A percentile compares a stretch with the other conserved stretches of the same genome.
phyloP scores from a whole-genome alignment of 2,888 invertebrate species.

The Sinohyriopsis cumingii region DNA sequence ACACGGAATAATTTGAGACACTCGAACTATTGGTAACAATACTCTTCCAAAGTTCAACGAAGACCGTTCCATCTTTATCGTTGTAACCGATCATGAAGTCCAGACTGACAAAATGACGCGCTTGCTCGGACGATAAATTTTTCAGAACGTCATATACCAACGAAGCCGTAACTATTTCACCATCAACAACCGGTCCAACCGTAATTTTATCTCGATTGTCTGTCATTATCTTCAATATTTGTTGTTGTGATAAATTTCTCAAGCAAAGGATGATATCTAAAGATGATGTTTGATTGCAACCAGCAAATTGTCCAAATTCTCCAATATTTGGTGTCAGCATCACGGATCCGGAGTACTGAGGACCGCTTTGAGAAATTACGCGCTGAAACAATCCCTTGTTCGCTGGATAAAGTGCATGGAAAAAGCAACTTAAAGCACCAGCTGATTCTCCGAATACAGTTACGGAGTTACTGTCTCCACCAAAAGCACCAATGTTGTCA shows the following conservation, averaged over 20 bases:
- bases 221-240: neutral
- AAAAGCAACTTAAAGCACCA: slow-evolving; percentile 13
- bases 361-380: slow-evolving; percentile 21
- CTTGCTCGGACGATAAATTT: slow-evolving; percentile 2
- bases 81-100: slow-evolving; percentile 19
- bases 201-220: neutral
- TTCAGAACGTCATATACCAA: slow-evolving; percentile 3
- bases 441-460: slow-evolving; percentile 55
- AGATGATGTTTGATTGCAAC: neutral
- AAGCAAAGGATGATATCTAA: neutral
- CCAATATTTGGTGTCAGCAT: neutral
- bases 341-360: neutral
- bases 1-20: neutral
- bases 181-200: slow-evolving; percentile 15
- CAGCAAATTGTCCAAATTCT: too few species aligned
- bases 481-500: slow-evolving; percentile 52
- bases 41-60: neutral
- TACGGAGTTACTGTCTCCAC: slow-evolving; percentile 60
- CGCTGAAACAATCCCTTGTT: slow-evolving; percentile 23
- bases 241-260: neutral
- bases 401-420: slow-evolving; percentile 10
- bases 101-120: slow-evolving; percentile 5
- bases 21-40: neutral
- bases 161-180: slow-evolving; percentile 9
- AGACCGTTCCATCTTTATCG: slow-evolving; percentile 11